These are phyloP conservation scores for Dione juno DNA, from an alignment of 2,888 invertebrate genomes.

Conservation along the genomic window DNA sequence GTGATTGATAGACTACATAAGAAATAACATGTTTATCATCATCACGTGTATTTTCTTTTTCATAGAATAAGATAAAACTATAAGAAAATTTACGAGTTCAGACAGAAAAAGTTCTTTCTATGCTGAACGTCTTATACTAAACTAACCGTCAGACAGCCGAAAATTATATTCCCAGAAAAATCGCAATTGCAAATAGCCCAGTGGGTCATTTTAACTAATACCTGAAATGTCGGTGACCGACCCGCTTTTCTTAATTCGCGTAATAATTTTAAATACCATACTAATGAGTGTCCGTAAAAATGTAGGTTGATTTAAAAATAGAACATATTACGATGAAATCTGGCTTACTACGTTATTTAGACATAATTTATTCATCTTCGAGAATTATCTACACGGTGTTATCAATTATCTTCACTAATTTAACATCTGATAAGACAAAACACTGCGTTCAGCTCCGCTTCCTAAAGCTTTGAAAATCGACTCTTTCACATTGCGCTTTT, in stretches of 20 bases:
- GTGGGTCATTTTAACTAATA: conserved; percentile 26
- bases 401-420: too few species aligned
- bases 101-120: too few species aligned
- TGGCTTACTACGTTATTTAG: background rate
- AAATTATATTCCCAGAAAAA: conserved; percentile 14
- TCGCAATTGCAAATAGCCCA: conserved; percentile 6
- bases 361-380: background rate
- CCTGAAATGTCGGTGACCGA: conserved; percentile 58
- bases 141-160: background rate
- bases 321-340: conserved; percentile 21
- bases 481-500: too few species aligned
- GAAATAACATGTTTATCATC: background rate
- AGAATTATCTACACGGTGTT: too few species aligned
- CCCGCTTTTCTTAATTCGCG: conserved; percentile 57
- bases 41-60: background rate
- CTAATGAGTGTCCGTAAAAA: conserved; percentile 56
- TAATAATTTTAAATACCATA: conserved; percentile 60
- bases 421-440: too few species aligned
- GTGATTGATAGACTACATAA: too few species aligned
- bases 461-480: too few species aligned
- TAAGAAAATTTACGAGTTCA: background rate
- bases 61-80: background rate
- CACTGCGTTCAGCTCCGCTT: too few species aligned
- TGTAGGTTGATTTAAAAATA: conserved; percentile 60
- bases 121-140: too few species aligned